Percentiles rank a stretch among this genome's conserved stretches.
Conservation (phyloP, 2,797 vertebrate genomes). For the Dipus sagitta region DNA sequence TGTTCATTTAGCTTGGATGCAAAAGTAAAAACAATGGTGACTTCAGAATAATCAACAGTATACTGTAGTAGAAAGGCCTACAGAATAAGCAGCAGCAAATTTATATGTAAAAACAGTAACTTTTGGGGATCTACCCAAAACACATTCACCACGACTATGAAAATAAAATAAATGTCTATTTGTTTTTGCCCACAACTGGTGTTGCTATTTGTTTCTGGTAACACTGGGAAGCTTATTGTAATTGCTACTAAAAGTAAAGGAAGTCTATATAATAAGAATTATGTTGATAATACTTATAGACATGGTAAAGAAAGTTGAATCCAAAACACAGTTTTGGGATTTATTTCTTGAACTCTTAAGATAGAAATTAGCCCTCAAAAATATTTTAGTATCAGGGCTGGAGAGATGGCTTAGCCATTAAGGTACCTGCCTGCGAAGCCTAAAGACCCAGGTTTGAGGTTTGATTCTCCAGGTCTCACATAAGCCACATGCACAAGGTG, state of each 20-base stretch:
- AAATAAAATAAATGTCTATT: conserved; percentile 64
- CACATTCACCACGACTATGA: conserved; percentile 60
- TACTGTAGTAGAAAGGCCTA: conserved; percentile 51
- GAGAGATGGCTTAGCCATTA: too few relatives aligned
- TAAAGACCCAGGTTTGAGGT: too few relatives aligned
- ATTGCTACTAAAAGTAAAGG: conserved; percentile 54
- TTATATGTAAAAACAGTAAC: conserved; percentile 62
- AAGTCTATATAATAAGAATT: conserved; percentile 29
- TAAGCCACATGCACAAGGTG: too few relatives aligned
- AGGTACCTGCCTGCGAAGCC: too few relatives aligned
- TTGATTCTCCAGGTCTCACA: too few relatives aligned
- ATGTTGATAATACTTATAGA: conserved; percentile 46
- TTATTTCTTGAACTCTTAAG: conserved; percentile 59
- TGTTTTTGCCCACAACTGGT: conserved; percentile 46
- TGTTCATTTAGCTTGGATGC: conserved; percentile 72
- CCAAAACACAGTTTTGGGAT: conserved; percentile 37
- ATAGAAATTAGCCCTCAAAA: conserved; percentile 50
- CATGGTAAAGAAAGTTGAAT: conserved; percentile 51
- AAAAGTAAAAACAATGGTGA: conserved; percentile 47
- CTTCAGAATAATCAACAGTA: conserved; percentile 55
- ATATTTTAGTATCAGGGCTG: conserved; percentile 25
- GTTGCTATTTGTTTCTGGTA: conserved; percentile 40
- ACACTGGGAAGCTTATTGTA: conserved; percentile 42
- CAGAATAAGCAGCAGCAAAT: conserved; percentile 69
- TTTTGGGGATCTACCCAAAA: conserved; percentile 55